Evolutionary conservation across 2,113 vertebrate genomes (phyloP).

Genomic region (Seriola aureovittata): DNA sequence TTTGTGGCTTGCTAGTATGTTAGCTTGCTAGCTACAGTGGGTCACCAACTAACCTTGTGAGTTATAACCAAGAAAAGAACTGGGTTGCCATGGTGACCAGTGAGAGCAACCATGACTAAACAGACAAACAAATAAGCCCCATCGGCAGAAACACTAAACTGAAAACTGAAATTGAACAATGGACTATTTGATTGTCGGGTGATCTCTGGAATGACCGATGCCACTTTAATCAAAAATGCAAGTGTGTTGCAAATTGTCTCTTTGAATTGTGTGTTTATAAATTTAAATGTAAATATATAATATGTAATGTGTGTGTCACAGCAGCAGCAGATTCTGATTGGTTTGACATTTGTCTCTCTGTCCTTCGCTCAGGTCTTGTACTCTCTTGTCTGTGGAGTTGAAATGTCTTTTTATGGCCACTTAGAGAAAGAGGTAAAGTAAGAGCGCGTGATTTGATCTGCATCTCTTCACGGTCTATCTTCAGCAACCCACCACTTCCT

Average conservation of each 20-base stretch:
- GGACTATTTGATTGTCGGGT: background rate
- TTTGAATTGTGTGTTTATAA: background rate
- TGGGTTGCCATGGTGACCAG: background rate
- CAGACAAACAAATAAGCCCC: too few species aligned
- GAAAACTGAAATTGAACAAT: background rate
- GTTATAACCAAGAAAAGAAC: too few species aligned
- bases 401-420: constrained; percentile 15
- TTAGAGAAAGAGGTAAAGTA: constrained; percentile 14
- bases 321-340: background rate
- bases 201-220: constrained; percentile 3
- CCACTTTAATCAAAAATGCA: too few species aligned
- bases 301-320: background rate
- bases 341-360: constrained; percentile 5
- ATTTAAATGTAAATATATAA: background rate
- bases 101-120: background rate
- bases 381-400: background rate
- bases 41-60: too few species aligned
- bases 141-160: too few species aligned
- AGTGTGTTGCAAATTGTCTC: background rate
- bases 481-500: constrained; percentile 13
- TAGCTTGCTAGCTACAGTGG: background rate
- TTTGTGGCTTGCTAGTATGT: background rate
- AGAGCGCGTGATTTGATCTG: constrained; percentile 45
- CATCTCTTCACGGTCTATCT: background rate
- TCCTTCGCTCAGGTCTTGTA: background rate